Percentiles rank a stretch among this genome's conserved stretches.
phyloP scores from a whole-genome alignment of 2,113 vertebrate genomes.

The Alethe castanea region DNA sequence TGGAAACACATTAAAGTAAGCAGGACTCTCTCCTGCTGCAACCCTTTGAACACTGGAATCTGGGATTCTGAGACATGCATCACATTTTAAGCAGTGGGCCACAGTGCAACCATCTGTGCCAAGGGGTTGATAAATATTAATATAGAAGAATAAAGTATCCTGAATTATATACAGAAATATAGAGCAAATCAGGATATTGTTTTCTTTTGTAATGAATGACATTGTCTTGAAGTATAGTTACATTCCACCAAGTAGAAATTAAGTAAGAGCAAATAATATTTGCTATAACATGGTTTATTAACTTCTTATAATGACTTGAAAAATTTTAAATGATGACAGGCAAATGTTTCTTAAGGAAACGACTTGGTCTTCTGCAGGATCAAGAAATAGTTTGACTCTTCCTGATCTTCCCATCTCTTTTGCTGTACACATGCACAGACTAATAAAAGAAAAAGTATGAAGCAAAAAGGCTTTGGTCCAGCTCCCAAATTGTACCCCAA shows the following conservation, averaged over 20 bases:
- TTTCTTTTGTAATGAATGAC: not conserved
- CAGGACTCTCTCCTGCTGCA: not conserved
- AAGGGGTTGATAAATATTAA: constrained; percentile 24
- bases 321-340: not conserved
- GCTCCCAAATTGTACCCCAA: not conserved
- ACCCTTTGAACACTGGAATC: not conserved
- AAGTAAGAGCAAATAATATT: not conserved
- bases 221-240: not conserved
- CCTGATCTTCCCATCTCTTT: not conserved
- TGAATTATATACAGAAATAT: not conserved
- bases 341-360: not conserved
- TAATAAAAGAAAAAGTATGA: not conserved
- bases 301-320: not conserved
- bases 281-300: not conserved
- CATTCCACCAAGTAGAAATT: not conserved
- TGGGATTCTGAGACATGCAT: not conserved
- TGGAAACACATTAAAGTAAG: constrained; percentile 23
- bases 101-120: not conserved
- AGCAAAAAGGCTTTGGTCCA: not conserved
- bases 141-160: not conserved
- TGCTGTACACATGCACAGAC: not conserved
- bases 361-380: not conserved
- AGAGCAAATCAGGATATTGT: not conserved
- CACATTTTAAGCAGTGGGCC: not conserved
- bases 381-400: not conserved